Percentiles rank a stretch among this genome's conserved stretches.
phyloP scores from a whole-genome alignment of 2,888 invertebrate genomes.

The Germaria angustata region DNA sequence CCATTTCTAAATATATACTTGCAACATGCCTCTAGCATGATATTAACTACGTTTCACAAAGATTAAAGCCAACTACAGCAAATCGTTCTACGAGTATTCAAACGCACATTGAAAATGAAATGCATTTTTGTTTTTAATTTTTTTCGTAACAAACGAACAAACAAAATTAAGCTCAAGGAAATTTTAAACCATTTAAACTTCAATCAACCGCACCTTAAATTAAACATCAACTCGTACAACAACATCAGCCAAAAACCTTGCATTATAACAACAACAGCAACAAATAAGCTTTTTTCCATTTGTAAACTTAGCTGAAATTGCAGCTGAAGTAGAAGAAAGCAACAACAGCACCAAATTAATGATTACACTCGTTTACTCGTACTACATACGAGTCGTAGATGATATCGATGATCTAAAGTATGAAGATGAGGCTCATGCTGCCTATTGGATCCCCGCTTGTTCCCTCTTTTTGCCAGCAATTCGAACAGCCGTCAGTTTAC shows the following conservation, averaged over 20 bases:
- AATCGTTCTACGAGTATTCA: slow-evolving; percentile 2
- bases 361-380: background rate
- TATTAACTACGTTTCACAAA: background rate
- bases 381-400: slow-evolving; percentile 28
- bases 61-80: background rate
- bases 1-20: slow-evolving; percentile 44
- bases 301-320: slow-evolving; percentile 50
- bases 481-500: background rate
- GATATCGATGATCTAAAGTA: slow-evolving; percentile 42
- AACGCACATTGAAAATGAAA: slow-evolving; percentile 12
- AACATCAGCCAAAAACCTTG: slow-evolving; percentile 24
- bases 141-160: slow-evolving; percentile 25
- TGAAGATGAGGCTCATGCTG: slow-evolving; percentile 12
- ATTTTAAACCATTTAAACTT: slow-evolving; percentile 59
- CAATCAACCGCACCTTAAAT: slow-evolving; percentile 56
- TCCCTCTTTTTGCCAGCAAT: background rate
- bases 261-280: slow-evolving; percentile 25
- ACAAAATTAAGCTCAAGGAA: slow-evolving; percentile 48
- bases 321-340: slow-evolving; percentile 53
- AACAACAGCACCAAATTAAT: slow-evolving; percentile 36
- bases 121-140: slow-evolving; percentile 49
- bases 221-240: slow-evolving; percentile 29
- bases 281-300: slow-evolving; percentile 34
- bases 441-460: background rate
- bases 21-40: background rate